Conservation (phyloP, 2,797 vertebrate genomes). For the Paramormyrops hopkinsi region DNA sequence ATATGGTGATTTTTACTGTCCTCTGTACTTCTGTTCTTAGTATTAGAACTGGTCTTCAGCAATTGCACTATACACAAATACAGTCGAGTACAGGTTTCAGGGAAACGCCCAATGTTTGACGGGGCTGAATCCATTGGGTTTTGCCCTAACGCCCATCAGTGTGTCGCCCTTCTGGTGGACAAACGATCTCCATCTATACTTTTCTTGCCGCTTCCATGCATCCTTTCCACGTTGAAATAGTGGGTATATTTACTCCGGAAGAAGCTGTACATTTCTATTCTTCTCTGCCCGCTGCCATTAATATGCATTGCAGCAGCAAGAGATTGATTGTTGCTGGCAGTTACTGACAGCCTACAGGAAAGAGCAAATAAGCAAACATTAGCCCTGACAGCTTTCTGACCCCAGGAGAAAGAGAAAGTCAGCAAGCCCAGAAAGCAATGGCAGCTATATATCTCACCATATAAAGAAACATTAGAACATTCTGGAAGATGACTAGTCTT, state of each 20-base stretch:
- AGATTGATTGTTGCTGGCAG: not conserved
- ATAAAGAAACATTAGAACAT: not conserved
- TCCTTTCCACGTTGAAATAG: not conserved
- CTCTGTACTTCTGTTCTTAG: not conserved
- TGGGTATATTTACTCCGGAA: not conserved
- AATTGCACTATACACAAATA: not conserved
- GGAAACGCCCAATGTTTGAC: not conserved
- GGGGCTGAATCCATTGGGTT: not conserved
- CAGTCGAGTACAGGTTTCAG: not conserved
- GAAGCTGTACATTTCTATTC: not conserved
- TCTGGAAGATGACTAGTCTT: not conserved
- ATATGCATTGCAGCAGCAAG: not conserved
- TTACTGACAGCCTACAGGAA: slow-evolving; percentile 6
- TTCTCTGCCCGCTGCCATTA: not conserved
- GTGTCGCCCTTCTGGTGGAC: not conserved
- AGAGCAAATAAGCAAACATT: not conserved
- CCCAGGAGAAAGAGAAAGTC: not conserved
- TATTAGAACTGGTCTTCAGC: not conserved
- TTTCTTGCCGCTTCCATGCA: not conserved
- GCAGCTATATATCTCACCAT: not conserved
- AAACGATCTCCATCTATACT: not conserved
- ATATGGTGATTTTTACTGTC: not conserved
- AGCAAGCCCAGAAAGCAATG: not conserved
- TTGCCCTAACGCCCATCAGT: not conserved
- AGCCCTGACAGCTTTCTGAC: not conserved